Percentiles rank a stretch among this genome's conserved stretches.
Conservation (phyloP, 2,797 vertebrate genomes). For the Enteromius trimaculatus region DNA sequence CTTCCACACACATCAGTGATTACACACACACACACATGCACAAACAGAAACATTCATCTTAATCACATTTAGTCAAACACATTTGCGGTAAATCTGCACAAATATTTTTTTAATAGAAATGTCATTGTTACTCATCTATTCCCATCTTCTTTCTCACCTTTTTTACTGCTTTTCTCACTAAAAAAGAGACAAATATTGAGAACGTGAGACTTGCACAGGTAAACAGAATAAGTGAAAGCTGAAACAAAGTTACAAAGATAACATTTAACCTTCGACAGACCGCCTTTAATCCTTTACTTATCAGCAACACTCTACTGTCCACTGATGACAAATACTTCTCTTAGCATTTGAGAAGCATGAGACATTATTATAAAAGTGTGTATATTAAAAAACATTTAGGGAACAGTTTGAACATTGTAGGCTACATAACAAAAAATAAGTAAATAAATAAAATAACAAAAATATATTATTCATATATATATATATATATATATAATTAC, state of each 20-base stretch:
- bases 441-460: no score
- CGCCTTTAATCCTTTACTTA: background rate
- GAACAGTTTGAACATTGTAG: background rate
- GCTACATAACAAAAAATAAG: background rate
- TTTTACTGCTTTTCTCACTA: conserved; percentile 55
- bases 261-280: background rate
- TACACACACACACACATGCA: background rate
- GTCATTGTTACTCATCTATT: background rate
- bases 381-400: background rate
- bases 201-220: background rate
- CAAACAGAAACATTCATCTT: background rate
- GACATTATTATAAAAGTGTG: background rate
- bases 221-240: background rate
- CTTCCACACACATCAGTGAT: no score
- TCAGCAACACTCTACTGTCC: background rate
- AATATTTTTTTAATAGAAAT: background rate
- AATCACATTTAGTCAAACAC: background rate
- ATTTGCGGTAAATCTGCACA: no score
- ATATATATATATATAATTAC: no score
- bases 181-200: conserved; percentile 51
- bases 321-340: background rate
- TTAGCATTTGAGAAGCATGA: background rate
- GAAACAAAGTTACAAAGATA: background rate
- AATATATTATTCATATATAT: background rate
- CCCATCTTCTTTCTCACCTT: conserved; percentile 62